These are phyloP conservation scores for Papilio xuthus DNA, from an alignment of 1,140 invertebrate genomes.

Conservation along the genomic window DNA sequence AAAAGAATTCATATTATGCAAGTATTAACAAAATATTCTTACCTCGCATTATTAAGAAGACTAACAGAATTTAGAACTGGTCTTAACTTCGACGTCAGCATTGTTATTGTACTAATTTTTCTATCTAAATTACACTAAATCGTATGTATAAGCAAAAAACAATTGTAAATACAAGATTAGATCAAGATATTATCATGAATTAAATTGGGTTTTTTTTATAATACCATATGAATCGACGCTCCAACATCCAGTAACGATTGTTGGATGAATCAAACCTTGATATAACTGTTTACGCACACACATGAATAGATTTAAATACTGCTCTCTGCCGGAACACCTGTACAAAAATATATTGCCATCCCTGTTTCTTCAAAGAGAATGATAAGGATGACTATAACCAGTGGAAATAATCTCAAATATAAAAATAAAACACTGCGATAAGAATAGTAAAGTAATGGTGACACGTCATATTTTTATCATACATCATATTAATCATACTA, in stretches of 20 bases:
- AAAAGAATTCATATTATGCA: neutral
- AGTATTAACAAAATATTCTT: neutral
- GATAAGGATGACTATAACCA: neutral
- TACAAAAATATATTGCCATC: neutral
- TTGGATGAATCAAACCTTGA: conserved; percentile 16
- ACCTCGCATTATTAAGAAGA: neutral
- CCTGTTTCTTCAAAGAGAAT: neutral
- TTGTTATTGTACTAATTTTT: neutral
- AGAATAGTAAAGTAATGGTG: neutral
- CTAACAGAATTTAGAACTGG: neutral
- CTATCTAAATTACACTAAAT: neutral
- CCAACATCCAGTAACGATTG: neutral
- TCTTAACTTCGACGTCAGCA: neutral
- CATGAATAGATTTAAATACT: conserved; percentile 16
- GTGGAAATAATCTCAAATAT: neutral
- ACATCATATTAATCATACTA: no score
- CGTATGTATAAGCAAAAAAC: neutral
- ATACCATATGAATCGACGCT: neutral
- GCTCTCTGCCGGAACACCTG: neutral
- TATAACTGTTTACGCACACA: conserved; percentile 14
- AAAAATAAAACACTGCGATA: neutral
- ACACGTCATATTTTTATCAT: no score
- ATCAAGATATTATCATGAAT: neutral
- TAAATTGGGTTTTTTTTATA: neutral
- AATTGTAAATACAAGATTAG: neutral